Base-by-base conservation (phyloP, 2,113 vertebrate species). In the Sminthopsis crassicaudata region DNA sequence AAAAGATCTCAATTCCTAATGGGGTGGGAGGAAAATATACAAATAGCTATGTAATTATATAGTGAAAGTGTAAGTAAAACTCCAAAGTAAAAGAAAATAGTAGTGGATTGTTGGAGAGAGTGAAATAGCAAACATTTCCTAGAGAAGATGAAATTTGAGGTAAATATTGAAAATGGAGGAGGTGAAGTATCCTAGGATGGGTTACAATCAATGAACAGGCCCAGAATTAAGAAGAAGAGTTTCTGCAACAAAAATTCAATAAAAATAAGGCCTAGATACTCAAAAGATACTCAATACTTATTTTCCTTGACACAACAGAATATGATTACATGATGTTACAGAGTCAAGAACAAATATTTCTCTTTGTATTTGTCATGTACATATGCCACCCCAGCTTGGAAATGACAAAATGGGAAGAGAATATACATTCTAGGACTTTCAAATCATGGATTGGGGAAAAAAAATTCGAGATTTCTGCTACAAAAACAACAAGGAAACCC, bases 251-350 rank as follows among this genome's bases (percentile, higher is more conserved):
- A 3, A 4, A n/a, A 16, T n/a, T 76, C 6, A 84, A 8, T 23
- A 84, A 23, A 84, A 23, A 10, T 84, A 42, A 84, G 67, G 6
- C 7, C 67, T 26, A n/a, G 0, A 51, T 8, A 1, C 22, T 46
- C 2, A 23, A 93, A 54, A 90, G 14, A 76, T 14, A 92, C 8
- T 90, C 50, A 60, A 36, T 94, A 30, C 14, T n/a, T n/a, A n/a
- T n/a, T n/a, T 91, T 51, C 94, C 53, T 48, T 91, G 16, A 42
- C 94, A 91, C 92, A 96, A 94, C 1, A 92, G 88, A 10, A 84
- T 8, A 93, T 23, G 22, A 60, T 52, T 76, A 90, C 46, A 11
- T 92, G 90, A 14, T 96, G 30, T 2, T 60, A 89, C 24, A 90
- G 90, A 95, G 91, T 46, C 0, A 22, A 50, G 16, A 46, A 52